Conservation (phyloP, 2,888 invertebrate species). For the Buathra laborator region DNA sequence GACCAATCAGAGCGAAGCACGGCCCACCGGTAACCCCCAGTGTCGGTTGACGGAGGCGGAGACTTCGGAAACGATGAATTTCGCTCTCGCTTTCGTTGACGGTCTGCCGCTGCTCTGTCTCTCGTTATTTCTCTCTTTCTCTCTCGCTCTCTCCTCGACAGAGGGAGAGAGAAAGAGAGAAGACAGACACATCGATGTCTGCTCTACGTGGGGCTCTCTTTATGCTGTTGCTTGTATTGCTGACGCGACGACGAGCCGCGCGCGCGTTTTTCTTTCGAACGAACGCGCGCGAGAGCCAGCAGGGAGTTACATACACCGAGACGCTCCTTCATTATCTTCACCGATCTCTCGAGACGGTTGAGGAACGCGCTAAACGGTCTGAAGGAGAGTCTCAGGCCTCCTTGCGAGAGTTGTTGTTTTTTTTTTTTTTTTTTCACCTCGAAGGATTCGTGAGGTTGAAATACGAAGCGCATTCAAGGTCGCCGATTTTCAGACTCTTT, state of each 20-base stretch:
- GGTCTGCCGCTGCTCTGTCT: neutral
- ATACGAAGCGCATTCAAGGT: neutral
- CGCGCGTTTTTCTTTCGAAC: conserved; percentile 10
- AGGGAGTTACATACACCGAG: conserved; percentile 4
- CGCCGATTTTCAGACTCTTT: neutral
- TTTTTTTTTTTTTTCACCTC: neutral
- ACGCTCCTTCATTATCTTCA: conserved; percentile 42
- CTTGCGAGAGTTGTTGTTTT: neutral
- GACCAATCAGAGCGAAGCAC: conserved; percentile 77
- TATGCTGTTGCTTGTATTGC: conserved; percentile 11
- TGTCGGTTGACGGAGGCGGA: conserved; percentile 75
- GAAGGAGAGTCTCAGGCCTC: neutral
- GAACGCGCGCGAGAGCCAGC: conserved; percentile 17
- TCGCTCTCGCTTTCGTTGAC: conserved; percentile 64
- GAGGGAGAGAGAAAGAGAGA: neutral
- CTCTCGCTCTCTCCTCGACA: neutral
- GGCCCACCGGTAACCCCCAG: conserved; percentile 76
- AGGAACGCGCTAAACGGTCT: neutral
- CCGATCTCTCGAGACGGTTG: conserved; percentile 32
- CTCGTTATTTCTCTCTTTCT: conserved; percentile 10
- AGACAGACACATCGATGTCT: neutral
- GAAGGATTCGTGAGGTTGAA: neutral
- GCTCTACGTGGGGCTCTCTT: neutral
- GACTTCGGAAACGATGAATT: conserved; percentile 61
- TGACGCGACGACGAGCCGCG: conserved; percentile 6